Evolutionary conservation across 2,113 vertebrate species (phyloP), one percentile per base, ranked within the genome.

Genomic region (Erinaceus europaeus): DNA sequence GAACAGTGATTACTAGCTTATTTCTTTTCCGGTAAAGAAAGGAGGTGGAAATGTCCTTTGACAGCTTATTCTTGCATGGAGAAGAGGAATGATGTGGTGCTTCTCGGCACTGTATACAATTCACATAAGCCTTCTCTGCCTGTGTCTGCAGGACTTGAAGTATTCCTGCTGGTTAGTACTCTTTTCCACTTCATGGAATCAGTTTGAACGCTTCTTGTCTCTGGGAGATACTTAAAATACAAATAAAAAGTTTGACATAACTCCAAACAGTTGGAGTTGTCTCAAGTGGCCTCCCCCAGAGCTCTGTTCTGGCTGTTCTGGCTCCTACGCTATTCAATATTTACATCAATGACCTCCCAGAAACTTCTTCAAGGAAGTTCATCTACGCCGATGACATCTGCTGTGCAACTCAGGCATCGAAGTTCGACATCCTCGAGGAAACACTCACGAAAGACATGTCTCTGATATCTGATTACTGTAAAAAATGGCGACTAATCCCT

Each of bases 31-130:
- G 0, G 52, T 32, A 69, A 90, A 82, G 29, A 77, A 53, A 79
- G 27, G 36, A 72, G 76, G 72, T 62, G 71, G 57, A 75, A 91
- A 67, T 76, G 68, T 82, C 89, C 57, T 81, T 38, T 94, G 93
- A 89, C 85, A 84, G 73, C 92, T 80, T 86, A 15, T 18, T 84
- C 27, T 74, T 34, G 8, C 48, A 17, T 61, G 18, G 21, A 53
- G 48, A 55, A 53, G 67, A 52, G 52, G 27, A 29, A 29, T 23
- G 85, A 64, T 29, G 11, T 59, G 36, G 61, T 29, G 48, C 55
- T 62, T 80, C 79, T 85, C 71, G 44, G 84, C 53, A 9, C 44
- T 20, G n/a, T 17, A 6, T 20, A 10, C 52, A 80, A 7, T 53
- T 61, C 86, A 53, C 59, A 42, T 9, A 29, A 53, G 75, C 61